phyloP scores from a whole-genome alignment of 2,888 invertebrate genomes.

The Chesias legatella region DNA sequence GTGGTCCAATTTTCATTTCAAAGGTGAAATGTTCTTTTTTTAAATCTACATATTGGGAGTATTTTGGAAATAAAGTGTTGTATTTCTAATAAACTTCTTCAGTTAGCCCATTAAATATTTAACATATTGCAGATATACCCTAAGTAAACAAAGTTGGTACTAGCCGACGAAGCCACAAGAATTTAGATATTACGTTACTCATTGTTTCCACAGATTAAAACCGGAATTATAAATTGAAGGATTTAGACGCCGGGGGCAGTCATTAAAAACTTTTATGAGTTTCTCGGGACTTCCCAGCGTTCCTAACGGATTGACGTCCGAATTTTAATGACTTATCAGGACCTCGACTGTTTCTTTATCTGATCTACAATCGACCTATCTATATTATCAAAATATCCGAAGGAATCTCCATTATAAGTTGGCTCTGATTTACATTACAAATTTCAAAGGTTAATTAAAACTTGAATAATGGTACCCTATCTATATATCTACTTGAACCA shows the following conservation, averaged over 20 bases:
- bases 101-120: neutral
- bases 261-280: slow-evolving; percentile 62
- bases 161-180: slow-evolving; percentile 4
- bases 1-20: too few relatives aligned
- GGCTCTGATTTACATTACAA: slow-evolving; percentile 10
- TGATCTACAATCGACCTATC: slow-evolving; percentile 19
- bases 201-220: slow-evolving; percentile 37
- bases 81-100: neutral
- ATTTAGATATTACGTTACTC: slow-evolving; percentile 20
- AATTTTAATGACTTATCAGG: slow-evolving; percentile 46
- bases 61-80: too few relatives aligned
- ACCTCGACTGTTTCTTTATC: slow-evolving; percentile 11
- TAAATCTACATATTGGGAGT: too few relatives aligned
- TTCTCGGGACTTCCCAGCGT: slow-evolving; percentile 42
- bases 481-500: neutral
- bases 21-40: too few relatives aligned
- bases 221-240: slow-evolving; percentile 46
- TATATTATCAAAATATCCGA: neutral
- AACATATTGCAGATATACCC: neutral
- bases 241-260: slow-evolving; percentile 42
- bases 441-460: slow-evolving; percentile 7
- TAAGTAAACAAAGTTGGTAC: too few relatives aligned
- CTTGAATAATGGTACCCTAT: slow-evolving; percentile 1
- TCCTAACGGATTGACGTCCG: slow-evolving; percentile 43
- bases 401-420: slow-evolving; percentile 1